phyloP scores from a whole-genome alignment of 2,113 vertebrate species.

The Odontesthes bonariensis region DNA sequence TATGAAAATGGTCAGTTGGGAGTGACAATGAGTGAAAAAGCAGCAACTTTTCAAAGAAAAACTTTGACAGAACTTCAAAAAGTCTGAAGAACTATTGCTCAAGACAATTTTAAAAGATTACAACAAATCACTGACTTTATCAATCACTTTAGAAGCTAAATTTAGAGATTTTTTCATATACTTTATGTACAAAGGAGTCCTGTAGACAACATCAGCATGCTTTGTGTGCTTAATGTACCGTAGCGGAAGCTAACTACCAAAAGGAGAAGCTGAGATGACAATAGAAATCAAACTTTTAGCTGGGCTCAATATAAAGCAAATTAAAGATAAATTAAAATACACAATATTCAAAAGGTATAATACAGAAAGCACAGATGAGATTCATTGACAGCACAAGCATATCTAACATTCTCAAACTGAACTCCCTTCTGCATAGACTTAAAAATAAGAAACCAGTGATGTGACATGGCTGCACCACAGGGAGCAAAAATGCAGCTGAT shows the following conservation, averaged over 20 bases:
- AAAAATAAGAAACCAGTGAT: conserved; percentile 49
- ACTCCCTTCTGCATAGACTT: conserved; percentile 11
- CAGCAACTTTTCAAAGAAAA: too few relatives aligned
- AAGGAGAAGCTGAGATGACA: not conserved
- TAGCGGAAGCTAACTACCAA: not conserved
- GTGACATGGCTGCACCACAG: conserved; percentile 58
- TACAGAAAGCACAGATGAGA: not conserved
- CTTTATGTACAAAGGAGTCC: too few relatives aligned
- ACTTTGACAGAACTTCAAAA: too few relatives aligned
- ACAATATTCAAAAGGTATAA: not conserved
- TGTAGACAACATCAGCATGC: not conserved
- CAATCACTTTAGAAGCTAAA: too few relatives aligned
- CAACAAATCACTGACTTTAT: too few relatives aligned
- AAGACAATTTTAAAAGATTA: too few relatives aligned
- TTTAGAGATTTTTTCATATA: too few relatives aligned
- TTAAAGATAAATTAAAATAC: not conserved
- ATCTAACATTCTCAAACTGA: not conserved
- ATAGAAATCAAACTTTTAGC: not conserved
- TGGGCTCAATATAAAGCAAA: not conserved
- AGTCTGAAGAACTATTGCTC: too few relatives aligned
- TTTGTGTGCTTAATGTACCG: not conserved
- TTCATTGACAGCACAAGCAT: conserved; percentile 7
- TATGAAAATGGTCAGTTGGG: too few relatives aligned
- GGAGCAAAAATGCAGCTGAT: conserved; percentile 57
- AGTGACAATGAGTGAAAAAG: too few relatives aligned